A percentile compares a stretch with the other conserved stretches of the same genome.
Evolutionary conservation across 1,140 invertebrate genomes (phyloP).

Genomic region (Aradophagus sp.): DNA sequence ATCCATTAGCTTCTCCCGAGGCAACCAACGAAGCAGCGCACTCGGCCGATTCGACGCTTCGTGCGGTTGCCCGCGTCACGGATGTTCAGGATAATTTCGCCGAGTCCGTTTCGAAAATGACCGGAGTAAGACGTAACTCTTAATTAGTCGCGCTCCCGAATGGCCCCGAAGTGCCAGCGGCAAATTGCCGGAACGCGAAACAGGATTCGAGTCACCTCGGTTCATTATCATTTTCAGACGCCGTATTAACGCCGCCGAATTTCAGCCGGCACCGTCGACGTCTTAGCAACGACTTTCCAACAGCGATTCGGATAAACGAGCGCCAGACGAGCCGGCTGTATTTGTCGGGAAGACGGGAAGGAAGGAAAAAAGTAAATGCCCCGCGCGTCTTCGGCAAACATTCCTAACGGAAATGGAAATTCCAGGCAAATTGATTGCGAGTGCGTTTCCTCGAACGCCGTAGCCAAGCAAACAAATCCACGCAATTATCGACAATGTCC

Average conservation of each 20-base stretch:
- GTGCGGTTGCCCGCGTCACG: constrained; percentile 39
- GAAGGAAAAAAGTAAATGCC: too few relatives aligned
- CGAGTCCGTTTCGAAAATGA: constrained; percentile 45
- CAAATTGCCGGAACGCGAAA: constrained; percentile 19
- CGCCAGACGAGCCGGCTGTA: too few relatives aligned
- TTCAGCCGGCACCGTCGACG: too few relatives aligned
- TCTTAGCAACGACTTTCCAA: too few relatives aligned
- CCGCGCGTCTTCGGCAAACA: too few relatives aligned
- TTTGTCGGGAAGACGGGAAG: too few relatives aligned
- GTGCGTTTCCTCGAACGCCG: too few relatives aligned
- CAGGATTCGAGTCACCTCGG: constrained; percentile 38
- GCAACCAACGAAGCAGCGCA: constrained; percentile 38
- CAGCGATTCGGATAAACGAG: too few relatives aligned
- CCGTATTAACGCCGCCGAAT: constrained; percentile 10
- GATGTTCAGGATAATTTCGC: constrained; percentile 51
- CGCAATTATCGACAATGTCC: constrained; percentile 25
- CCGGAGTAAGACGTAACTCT: constrained; percentile 59
- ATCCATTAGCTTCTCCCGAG: constrained; percentile 37
- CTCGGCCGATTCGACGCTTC: constrained; percentile 48
- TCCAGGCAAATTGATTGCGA: too few relatives aligned
- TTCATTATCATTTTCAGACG: constrained; percentile 51
- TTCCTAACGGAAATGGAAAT: too few relatives aligned
- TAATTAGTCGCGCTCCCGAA: constrained; percentile 61
- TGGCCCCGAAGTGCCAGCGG: constrained; percentile 45
- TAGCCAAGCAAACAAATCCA: too few relatives aligned